A percentile compares a stretch with the other conserved stretches of the same genome.
These are phyloP conservation scores for Ormyrus rosae DNA, from an alignment of 2,888 invertebrate genomes.

Conservation along the genomic window DNA sequence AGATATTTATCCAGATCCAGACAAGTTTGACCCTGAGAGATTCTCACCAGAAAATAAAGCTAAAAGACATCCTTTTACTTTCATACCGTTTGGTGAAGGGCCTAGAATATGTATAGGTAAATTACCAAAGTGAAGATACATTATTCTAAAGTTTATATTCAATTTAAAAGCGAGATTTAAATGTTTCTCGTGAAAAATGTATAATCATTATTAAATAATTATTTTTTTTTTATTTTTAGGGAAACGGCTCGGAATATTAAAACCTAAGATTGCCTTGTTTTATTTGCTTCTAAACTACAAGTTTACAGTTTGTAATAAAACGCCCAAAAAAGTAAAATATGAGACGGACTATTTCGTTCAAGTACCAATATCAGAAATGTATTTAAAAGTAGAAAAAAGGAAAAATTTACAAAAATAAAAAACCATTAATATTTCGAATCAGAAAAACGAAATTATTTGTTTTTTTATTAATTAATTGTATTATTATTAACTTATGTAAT, in stretches of 20 bases:
- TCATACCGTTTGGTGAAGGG: conserved; percentile 49
- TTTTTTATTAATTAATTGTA: no score
- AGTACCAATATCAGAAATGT: neutral
- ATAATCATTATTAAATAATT: no score
- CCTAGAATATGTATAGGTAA: no score
- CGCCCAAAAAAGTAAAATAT: neutral
- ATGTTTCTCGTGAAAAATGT: no score
- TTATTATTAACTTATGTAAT: no score
- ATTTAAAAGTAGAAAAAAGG: neutral
- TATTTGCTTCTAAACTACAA: conserved; percentile 25
- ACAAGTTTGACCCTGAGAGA: conserved; percentile 60
- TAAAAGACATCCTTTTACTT: conserved; percentile 58
- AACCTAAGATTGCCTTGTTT: conserved; percentile 24
- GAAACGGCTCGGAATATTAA: conserved; percentile 18
- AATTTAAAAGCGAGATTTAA: no score
- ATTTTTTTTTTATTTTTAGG: neutral
- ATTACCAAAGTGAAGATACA: no score
- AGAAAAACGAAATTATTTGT: no score
- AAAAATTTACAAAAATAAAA: neutral
- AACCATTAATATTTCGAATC: no score
- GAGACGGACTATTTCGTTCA: conserved; percentile 17
- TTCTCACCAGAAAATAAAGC: conserved; percentile 70
- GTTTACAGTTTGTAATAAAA: conserved; percentile 20
- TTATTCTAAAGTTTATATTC: no score
- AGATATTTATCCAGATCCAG: conserved; percentile 75